phyloP scores from a whole-genome alignment of 2,888 invertebrate species.

The Harmothoe impar region DNA sequence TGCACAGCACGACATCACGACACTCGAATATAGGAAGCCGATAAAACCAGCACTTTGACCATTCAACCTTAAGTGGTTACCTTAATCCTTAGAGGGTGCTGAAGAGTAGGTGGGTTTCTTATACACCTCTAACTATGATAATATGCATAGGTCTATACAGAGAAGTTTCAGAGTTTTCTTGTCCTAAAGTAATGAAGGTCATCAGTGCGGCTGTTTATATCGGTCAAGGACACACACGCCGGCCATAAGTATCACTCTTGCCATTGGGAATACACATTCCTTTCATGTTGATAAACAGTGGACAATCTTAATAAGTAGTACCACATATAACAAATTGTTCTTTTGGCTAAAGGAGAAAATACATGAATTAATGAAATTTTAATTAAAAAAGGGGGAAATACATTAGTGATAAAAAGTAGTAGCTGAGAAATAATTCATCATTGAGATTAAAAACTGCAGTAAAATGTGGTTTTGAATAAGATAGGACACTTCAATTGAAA shows the following conservation, averaged over 20 bases:
- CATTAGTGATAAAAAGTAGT: too few species aligned
- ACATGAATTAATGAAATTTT: too few species aligned
- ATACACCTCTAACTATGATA: not conserved
- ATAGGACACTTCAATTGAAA: too few species aligned
- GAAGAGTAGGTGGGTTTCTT: not conserved
- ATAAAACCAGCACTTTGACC: not conserved
- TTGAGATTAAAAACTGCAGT: too few species aligned
- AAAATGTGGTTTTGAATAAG: too few species aligned
- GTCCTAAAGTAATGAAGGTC: not conserved
- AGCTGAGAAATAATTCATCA: too few species aligned
- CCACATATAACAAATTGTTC: too few species aligned
- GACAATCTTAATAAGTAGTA: too few species aligned
- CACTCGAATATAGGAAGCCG: not conserved
- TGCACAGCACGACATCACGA: slow-evolving; percentile 43
- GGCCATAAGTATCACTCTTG: not conserved
- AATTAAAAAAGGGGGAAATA: too few species aligned
- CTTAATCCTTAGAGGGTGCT: not conserved
- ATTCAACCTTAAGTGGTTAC: not conserved
- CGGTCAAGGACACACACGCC: not conserved
- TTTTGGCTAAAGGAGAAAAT: too few species aligned
- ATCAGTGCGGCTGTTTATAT: not conserved
- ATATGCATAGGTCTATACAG: not conserved
- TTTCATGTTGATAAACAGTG: too few species aligned
- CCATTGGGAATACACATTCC: too few species aligned
- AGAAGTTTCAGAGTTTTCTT: not conserved